Evolutionary conservation across 2,888 invertebrate genomes (phyloP).

Genomic region (Blastobasis adustella): DNA sequence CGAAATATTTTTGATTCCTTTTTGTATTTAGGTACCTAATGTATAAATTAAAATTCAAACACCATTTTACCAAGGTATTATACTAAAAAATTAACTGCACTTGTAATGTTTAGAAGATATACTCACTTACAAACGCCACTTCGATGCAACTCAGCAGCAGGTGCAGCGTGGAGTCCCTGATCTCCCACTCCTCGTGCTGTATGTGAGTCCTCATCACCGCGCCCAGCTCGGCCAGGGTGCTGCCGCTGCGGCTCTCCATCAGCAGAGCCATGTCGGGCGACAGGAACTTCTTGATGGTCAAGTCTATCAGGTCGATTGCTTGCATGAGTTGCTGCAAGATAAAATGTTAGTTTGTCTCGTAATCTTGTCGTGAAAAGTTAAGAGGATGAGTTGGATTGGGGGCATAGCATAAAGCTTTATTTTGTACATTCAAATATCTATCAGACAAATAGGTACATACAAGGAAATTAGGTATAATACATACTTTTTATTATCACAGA

Average conservation of each 20-base stretch:
- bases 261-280: conserved; percentile 81
- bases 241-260: conserved; percentile 76
- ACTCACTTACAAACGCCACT: conserved; percentile 79
- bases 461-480: too few species aligned
- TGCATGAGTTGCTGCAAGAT: conserved; percentile 75
- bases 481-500: too few species aligned
- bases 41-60: neutral
- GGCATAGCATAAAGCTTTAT: too few species aligned
- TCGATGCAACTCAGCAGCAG: conserved; percentile 77
- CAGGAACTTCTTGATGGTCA: conserved; percentile 80
- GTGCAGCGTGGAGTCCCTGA: conserved; percentile 81
- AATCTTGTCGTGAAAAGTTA: too few species aligned
- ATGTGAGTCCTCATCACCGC: conserved; percentile 76
- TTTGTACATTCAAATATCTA: too few species aligned
- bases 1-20: too few species aligned
- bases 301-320: conserved; percentile 77
- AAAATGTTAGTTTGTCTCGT: neutral
- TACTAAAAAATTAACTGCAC: neutral
- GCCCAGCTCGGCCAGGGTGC: conserved; percentile 75
- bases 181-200: conserved; percentile 81
- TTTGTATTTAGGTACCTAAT: too few species aligned
- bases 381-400: too few species aligned
- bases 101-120: neutral
- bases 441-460: too few species aligned
- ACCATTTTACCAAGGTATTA: neutral